Evolutionary conservation across 2,888 invertebrate genomes (phyloP).

Genomic region (Arrhopalites spinosus): DNA sequence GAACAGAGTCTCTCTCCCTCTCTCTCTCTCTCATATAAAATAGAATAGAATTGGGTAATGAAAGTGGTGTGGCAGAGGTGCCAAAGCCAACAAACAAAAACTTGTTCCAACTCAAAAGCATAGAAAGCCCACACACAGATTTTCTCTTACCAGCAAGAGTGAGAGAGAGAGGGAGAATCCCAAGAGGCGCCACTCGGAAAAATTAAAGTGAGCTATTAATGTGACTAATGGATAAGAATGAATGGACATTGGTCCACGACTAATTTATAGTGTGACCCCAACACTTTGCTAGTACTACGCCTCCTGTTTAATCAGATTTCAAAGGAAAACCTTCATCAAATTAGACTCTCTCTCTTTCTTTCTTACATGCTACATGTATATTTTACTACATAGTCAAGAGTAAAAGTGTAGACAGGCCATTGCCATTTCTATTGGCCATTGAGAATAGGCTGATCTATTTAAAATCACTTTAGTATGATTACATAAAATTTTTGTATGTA

Average conservation of each 20-base stretch:
- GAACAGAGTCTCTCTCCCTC: not conserved
- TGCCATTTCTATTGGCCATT: too few species aligned
- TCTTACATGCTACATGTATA: too few species aligned
- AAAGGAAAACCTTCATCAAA: conserved; percentile 16
- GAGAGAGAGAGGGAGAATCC: not conserved
- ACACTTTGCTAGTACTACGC: not conserved
- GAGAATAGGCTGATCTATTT: conserved; percentile 1
- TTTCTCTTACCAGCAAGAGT: not conserved
- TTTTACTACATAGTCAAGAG: too few species aligned
- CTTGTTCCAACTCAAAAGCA: not conserved
- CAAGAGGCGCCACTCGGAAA: conserved; percentile 35
- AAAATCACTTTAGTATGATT: not conserved
- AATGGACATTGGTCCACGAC: conserved; percentile 25
- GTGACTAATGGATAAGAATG: conserved; percentile 40
- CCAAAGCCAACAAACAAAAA: conserved; percentile 14
- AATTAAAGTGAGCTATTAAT: conserved; percentile 41
- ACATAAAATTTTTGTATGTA: not conserved
- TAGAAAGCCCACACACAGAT: not conserved
- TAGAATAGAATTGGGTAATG: not conserved
- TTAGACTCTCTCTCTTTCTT: not conserved
- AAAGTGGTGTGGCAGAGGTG: conserved; percentile 5
- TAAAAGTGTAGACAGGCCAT: too few species aligned
- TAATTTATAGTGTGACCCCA: conserved; percentile 4
- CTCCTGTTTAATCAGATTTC: conserved; percentile 20
- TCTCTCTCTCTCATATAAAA: not conserved